Evolutionary conservation across 2,113 vertebrate genomes (phyloP), one percentile per base, ranked within the genome.

Genomic region (Actinemys pallida): DNA sequence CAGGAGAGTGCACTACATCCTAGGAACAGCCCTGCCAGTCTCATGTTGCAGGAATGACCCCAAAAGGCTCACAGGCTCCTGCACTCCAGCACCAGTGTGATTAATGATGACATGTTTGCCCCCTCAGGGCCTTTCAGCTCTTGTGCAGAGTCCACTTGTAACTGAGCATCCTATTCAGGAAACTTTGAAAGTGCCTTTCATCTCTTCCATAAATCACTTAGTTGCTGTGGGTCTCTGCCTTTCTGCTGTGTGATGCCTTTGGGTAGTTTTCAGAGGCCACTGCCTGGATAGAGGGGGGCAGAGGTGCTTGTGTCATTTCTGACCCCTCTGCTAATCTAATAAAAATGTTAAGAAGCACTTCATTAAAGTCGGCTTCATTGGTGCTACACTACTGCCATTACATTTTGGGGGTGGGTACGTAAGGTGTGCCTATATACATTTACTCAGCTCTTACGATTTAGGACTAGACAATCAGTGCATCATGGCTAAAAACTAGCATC

Each of bases 31-130:
- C 57, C 35, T 24, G 54, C 7, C 5, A 7, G 3, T 25, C 50
- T 17, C 59, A 3, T 59, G 25, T 5, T 17, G 49, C 49, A 24
- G 35, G 76, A 81, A 22, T 22, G 12, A 22, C 56, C 24, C 5
- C 10, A n/a, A 5, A 47, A 5, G 3, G 52, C 13, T 45, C 14
- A 39, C 45, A 45, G 6, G 31, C 45, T 39, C 86, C 2, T 17
- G 24, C 76, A 3, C 0, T 39, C 17, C 10, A 19, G n/a, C 16
- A 10, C 25, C 22, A 3, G 35, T 35, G 6, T 8, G 5, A 31
- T 45, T 50, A 19, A 2, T 52, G 4, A 20, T 57, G 3, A 17
- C 1, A 16, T 17, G 86, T n/a, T 42, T 80, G 16, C 27, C 9
- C 5, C 12, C 29, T 31, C 27, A 2, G 62, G 24, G 42, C 72